Evolutionary conservation across 2,797 vertebrate species (phyloP), one percentile per base, ranked within the genome.

Genomic region (Phrynocephalus forsythii): DNA sequence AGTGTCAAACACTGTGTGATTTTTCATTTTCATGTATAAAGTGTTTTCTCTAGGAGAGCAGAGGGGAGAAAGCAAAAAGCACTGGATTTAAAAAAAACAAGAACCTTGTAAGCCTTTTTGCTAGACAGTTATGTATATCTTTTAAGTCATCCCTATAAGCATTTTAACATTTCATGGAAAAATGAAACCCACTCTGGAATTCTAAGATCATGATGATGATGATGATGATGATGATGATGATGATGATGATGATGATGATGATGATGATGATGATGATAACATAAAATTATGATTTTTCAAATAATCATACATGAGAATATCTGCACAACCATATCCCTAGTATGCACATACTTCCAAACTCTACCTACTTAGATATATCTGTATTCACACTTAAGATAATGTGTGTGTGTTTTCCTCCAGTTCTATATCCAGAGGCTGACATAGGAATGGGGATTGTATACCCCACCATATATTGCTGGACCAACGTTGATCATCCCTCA

Each of bases 21-120:
- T 91, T 80, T 92, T 93, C 3, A 79, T 89, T 87, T 89, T 82
- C 91, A 87, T 84, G 68, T 80, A 60, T 85, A 88, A 91, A 92
- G 11, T 73, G 33, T 30, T 87, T 89, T 44, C 0, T 84, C 1
- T 33, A 56, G 6, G 8, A 13, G 24, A 67, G 82, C 1, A 11
- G 18, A 15, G 72, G 28, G 6, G 2, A 79, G 15, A 81, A 20
- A 33, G n/a, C 50, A 71, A 79, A 44, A 50, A 48, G 9, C 66
- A 69, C n/a, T 20, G 78, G 5, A 79, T 0, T 2, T 63, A 18
- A 63, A 83, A 48, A 75, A 6, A 26, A 87, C 1, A 90, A 44
- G 38, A 44, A 89, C 18, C 22, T 83, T 86, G 3, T 20, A 60
- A 22, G 26, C 33, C 48, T 69, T 5, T 86, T 11, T 5, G 71